A percentile compares a stretch with the other conserved stretches of the same genome.
Conservation (phyloP, 2,888 invertebrate genomes). For the Oasisia sp. region DNA sequence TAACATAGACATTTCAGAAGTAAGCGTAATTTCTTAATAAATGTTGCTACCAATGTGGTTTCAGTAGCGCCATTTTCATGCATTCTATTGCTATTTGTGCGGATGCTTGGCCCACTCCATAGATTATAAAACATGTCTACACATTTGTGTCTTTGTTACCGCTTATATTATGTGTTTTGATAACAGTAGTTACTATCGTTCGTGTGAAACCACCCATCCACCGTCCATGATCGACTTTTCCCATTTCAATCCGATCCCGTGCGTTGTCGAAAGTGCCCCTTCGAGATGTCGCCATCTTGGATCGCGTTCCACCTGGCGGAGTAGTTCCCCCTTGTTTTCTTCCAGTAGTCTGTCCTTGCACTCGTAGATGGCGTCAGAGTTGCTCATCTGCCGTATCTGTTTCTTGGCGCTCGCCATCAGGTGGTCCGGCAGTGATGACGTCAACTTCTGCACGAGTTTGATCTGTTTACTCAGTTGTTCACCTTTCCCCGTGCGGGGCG, state of each 20-base stretch:
- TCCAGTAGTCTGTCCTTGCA: neutral
- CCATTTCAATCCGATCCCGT: constrained; percentile 6
- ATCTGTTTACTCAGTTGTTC: neutral
- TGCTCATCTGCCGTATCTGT: neutral
- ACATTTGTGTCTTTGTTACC: neutral
- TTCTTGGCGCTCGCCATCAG: constrained; percentile 5
- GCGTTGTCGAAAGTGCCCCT: neutral
- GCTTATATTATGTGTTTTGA: neutral
- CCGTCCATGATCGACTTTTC: neutral
- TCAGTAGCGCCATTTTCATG: neutral
- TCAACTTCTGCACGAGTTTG: neutral
- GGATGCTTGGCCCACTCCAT: neutral
- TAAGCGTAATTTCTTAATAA: too few relatives aligned
- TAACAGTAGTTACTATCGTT: neutral
- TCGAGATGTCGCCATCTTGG: neutral
- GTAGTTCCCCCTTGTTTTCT: neutral
- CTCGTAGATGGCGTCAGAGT: constrained; percentile 5
- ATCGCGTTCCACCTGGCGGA: neutral
- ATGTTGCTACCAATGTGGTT: too few relatives aligned
- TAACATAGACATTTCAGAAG: too few relatives aligned
- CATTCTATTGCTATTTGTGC: neutral
- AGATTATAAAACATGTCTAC: neutral
- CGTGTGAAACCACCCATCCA: neutral
- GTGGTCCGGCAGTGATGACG: neutral
- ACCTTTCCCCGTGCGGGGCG: neutral